These are phyloP conservation scores for Plumapathes pennacea DNA, from an alignment of 92 coral and sea anemone genomes.

Conservation along the genomic window DNA sequence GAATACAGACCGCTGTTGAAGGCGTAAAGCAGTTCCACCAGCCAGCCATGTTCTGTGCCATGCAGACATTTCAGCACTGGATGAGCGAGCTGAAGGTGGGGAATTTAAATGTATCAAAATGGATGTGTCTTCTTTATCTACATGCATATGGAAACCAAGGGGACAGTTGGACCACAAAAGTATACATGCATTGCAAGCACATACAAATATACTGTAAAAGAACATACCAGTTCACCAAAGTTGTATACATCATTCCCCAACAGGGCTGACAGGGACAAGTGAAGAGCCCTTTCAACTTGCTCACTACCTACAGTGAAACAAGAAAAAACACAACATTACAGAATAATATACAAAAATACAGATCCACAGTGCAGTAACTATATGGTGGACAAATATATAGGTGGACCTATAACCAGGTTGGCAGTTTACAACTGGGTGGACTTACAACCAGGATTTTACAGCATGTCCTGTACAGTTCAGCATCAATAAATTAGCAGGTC, in stretches of 20 bases:
- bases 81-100: constrained; percentile 75
- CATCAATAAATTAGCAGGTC: too few relatives aligned
- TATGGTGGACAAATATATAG: not conserved
- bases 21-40: constrained; percentile 83
- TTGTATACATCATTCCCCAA: constrained; percentile 94
- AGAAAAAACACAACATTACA: not conserved
- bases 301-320: constrained; percentile 51
- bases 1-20: constrained; percentile 83
- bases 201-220: not conserved
- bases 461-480: too few relatives aligned
- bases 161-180: not conserved
- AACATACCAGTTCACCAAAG: constrained; percentile 95
- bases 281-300: constrained; percentile 84
- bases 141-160: not conserved
- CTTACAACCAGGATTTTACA: too few relatives aligned
- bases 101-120: not conserved
- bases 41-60: constrained; percentile 87
- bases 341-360: not conserved
- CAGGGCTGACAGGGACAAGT: constrained; percentile 84
- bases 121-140: not conserved
- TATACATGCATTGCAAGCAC: not conserved
- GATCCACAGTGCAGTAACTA: not conserved
- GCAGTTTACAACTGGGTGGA: too few relatives aligned
- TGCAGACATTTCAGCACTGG: constrained; percentile 77
- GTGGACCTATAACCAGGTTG: not conserved